Conservation (phyloP, 2,113 vertebrate genomes). For the Nyctibius bracteatus region DNA sequence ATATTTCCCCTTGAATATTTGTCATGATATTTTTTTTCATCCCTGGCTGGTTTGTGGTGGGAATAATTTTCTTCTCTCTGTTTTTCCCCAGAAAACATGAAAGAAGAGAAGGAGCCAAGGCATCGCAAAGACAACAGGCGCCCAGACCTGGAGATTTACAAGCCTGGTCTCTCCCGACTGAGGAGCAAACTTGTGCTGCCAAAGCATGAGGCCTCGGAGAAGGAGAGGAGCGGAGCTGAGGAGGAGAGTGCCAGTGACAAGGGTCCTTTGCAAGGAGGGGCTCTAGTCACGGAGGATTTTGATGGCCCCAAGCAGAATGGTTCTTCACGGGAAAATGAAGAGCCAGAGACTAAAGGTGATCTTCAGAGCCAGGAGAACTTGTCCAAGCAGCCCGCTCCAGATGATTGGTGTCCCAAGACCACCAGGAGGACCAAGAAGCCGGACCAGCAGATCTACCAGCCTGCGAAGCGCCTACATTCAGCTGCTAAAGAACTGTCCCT, state of each 20-base stretch:
- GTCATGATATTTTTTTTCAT: not conserved
- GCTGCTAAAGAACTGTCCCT: constrained; percentile 47
- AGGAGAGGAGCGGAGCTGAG: constrained; percentile 29
- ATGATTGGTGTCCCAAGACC: constrained; percentile 70
- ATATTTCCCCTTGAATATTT: not conserved
- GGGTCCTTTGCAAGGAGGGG: not conserved
- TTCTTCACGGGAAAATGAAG: not conserved
- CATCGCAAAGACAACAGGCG: constrained; percentile 83
- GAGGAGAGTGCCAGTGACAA: constrained; percentile 41
- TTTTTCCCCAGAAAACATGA: constrained; percentile 67
- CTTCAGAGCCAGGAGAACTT: constrained; percentile 24
- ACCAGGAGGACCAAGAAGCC: constrained; percentile 86
- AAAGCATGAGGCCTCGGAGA: constrained; percentile 54
- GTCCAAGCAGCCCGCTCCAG: not conserved
- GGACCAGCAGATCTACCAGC: constrained; percentile 92
- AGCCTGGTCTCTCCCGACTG: constrained; percentile 78
- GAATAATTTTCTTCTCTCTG: not conserved
- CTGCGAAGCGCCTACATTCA: constrained; percentile 80
- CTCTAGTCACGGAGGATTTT: not conserved
- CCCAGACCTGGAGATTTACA: constrained; percentile 88
- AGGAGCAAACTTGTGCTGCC: constrained; percentile 56
- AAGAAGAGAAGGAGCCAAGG: constrained; percentile 76
- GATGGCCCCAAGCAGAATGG: constrained; percentile 59
- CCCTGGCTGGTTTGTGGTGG: not conserved
- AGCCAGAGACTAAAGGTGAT: constrained; percentile 15